Conservation (phyloP, 2,888 invertebrate species). For the Serripes groenlandicus region DNA sequence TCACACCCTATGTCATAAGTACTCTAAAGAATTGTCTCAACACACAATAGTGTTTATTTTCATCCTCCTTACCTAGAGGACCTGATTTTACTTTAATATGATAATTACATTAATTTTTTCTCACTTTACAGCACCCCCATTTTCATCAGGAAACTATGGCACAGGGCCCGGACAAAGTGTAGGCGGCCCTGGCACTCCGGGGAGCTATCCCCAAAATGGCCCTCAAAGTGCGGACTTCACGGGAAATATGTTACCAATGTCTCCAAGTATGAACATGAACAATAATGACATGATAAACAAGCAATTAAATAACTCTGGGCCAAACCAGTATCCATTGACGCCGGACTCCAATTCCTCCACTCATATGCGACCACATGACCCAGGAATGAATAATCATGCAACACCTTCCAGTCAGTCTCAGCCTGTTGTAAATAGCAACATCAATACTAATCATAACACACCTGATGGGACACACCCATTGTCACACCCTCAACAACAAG, state of each 20-base stretch:
- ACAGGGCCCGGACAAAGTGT: conserved; percentile 52
- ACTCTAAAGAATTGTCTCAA: no score
- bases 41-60: no score
- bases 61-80: no score
- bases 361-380: conserved; percentile 72
- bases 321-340: conserved; percentile 66
- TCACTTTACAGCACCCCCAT: conserved; percentile 68
- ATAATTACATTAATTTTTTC: no score
- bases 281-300: conserved; percentile 68
- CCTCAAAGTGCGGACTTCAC: conserved; percentile 67
- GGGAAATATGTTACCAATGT: conserved; percentile 71
- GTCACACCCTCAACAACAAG: conserved; percentile 71
- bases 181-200: conserved; percentile 63
- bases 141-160: conserved; percentile 69
- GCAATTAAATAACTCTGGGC: conserved; percentile 61
- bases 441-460: conserved; percentile 57
- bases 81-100: no score
- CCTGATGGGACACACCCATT: conserved; percentile 75
- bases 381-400: conserved; percentile 69
- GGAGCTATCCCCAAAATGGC: conserved; percentile 65
- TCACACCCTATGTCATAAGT: no score
- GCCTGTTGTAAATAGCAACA: conserved; percentile 36
- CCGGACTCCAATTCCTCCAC: conserved; percentile 65
- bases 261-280: conserved; percentile 56
- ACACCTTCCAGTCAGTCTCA: conserved; percentile 77